Conservation (phyloP, 2,888 invertebrate genomes). For the Ryuthela nishihirai region DNA sequence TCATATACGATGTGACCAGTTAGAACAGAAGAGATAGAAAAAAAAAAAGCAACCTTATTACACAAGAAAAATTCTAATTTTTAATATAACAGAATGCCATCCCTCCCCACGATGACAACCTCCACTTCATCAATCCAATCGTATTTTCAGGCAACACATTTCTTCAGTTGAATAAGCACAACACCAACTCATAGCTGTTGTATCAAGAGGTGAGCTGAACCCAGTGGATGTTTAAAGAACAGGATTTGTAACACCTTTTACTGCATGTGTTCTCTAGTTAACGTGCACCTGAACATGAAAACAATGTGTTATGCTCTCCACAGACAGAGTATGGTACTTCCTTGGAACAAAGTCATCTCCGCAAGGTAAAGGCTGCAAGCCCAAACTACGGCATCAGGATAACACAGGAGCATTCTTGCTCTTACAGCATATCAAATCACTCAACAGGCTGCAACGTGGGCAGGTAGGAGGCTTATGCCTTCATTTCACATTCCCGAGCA, state of each 20-base stretch:
- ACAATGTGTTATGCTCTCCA: not conserved
- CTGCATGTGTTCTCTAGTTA: not conserved
- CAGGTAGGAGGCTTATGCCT: slow-evolving; percentile 10
- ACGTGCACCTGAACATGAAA: too few relatives aligned
- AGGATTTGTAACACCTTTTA: not conserved
- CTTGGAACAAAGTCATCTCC: not conserved
- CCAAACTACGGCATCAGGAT: too few relatives aligned
- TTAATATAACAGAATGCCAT: too few relatives aligned
- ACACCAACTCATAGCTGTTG: too few relatives aligned
- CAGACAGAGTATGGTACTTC: not conserved
- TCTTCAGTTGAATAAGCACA: too few relatives aligned
- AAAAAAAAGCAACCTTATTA: too few relatives aligned
- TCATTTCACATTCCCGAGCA: slow-evolving; percentile 49
- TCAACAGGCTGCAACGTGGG: slow-evolving; percentile 32
- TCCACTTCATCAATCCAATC: not conserved
- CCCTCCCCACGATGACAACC: not conserved
- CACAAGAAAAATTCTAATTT: too few relatives aligned
- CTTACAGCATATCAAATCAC: not conserved
- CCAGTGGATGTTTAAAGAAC: not conserved
- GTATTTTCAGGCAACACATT: not conserved
- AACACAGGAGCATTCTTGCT: too few relatives aligned
- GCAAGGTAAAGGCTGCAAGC: too few relatives aligned
- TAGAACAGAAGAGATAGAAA: too few relatives aligned
- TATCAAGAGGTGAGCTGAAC: too few relatives aligned
- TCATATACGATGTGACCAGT: too few relatives aligned